Percentiles rank a stretch among this genome's conserved stretches.
Conservation (phyloP, 2,888 invertebrate species). For the Thelaira solivaga region DNA sequence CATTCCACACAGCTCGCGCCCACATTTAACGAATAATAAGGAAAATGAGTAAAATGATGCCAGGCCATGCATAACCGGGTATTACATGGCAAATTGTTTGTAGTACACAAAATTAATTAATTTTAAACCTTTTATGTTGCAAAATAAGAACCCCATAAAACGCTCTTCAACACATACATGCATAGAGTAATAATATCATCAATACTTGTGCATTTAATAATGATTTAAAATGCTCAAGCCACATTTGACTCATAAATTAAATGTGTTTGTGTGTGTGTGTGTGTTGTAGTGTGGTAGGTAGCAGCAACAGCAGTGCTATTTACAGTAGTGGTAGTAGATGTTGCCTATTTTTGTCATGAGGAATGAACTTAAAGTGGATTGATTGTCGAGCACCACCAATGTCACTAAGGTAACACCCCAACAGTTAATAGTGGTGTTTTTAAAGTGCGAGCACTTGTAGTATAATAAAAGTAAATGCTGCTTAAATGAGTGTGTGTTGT, state of each 20-base stretch:
- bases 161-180: conserved; percentile 58
- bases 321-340: too few species aligned
- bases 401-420: conserved; percentile 59
- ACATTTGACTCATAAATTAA: background rate
- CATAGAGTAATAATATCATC: conserved; percentile 59
- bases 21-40: background rate
- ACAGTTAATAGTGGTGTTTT: conserved; percentile 34
- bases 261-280: too few species aligned
- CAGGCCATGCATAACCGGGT: background rate
- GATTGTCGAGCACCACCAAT: conserved; percentile 37
- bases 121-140: conserved; percentile 62
- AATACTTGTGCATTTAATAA: conserved; percentile 60
- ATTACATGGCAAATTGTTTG: conserved; percentile 44
- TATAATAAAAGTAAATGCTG: conserved; percentile 51
- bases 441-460: background rate
- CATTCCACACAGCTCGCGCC: conserved; percentile 6
- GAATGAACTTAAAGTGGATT: background rate
- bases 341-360: background rate
- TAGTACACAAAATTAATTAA: conserved; percentile 61
- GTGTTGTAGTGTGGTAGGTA: too few species aligned
- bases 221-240: conserved; percentile 53
- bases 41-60: background rate
- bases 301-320: too few species aligned
- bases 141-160: conserved; percentile 57
- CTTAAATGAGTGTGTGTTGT: conserved; percentile 38